Conservation (phyloP, 2,797 vertebrate genomes). For the Pantherophis alleghaniensis region DNA sequence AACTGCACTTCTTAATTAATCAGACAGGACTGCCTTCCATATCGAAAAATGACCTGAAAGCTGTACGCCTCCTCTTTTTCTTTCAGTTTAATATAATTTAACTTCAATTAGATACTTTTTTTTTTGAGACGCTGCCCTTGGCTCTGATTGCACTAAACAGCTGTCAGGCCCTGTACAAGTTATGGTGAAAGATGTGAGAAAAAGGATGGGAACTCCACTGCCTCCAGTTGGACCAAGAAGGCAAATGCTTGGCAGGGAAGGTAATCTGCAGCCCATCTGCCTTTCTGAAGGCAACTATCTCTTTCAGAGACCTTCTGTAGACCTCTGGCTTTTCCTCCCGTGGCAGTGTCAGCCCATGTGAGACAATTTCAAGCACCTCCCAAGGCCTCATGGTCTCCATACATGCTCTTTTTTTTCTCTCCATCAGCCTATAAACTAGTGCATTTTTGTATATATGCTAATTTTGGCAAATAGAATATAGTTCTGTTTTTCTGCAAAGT, state of each 20-base stretch:
- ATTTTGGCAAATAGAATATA: not conserved
- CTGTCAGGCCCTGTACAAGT: not conserved
- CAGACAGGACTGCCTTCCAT: not conserved
- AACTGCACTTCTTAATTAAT: not conserved
- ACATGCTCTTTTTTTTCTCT: rapidly evolving
- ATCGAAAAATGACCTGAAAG: not conserved
- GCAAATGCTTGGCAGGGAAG: not conserved
- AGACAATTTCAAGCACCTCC: not conserved
- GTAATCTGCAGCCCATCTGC: not conserved
- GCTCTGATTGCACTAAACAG: not conserved
- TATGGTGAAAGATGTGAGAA: not conserved
- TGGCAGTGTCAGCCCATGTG: not conserved
- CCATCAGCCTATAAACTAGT: not conserved
- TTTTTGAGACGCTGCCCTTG: not conserved
- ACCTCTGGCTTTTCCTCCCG: not conserved
- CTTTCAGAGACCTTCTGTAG: not conserved
- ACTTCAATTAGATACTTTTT: not conserved
- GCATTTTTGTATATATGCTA: not conserved
- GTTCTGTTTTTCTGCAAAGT: not conserved
- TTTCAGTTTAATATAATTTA: not conserved
- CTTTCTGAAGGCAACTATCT: not conserved
- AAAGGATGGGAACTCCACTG: not conserved
- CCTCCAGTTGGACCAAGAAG: not conserved
- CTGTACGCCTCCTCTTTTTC: not conserved
- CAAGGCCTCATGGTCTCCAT: not conserved